Percentiles rank a stretch among this genome's conserved stretches.
phyloP scores from a whole-genome alignment of 2,113 vertebrate species.

The Terrapene triunguis region DNA sequence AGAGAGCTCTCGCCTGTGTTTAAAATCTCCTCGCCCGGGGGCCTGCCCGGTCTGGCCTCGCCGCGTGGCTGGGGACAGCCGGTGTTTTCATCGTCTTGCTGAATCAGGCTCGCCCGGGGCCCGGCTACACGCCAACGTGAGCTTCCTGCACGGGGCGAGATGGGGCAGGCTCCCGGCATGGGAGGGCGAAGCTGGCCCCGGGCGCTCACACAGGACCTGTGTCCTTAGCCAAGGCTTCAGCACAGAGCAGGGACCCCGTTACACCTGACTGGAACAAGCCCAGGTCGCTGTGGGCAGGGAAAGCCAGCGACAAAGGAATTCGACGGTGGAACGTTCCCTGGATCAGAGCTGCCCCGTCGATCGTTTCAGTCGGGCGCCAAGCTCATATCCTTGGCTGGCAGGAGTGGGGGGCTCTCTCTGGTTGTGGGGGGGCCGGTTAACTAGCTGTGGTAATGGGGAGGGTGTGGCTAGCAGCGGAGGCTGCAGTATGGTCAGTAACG shows the following conservation, averaged over 20 bases:
- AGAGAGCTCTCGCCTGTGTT: neutral
- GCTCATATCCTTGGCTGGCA: neutral
- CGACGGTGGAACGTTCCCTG: neutral
- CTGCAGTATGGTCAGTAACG: neutral
- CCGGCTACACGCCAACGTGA: too few relatives aligned
- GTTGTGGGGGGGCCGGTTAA: too few relatives aligned
- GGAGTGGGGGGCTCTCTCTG: neutral
- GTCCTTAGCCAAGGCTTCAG: neutral
- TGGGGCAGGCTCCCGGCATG: neutral
- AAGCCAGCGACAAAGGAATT: neutral
- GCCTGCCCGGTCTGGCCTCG: neutral
- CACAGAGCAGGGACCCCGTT: neutral
- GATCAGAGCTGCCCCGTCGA: neutral
- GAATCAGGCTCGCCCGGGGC: neutral
- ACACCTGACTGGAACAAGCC: neutral
- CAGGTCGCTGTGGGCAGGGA: neutral
- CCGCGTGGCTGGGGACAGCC: too few relatives aligned
- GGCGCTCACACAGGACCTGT: neutral
- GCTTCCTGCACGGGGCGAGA: neutral
- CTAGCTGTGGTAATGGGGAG: neutral
- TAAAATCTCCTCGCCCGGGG: neutral
- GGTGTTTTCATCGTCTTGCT: neutral
- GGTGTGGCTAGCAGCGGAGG: neutral
- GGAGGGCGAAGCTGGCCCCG: neutral
- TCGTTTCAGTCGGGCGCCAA: too few relatives aligned